phyloP scores from a whole-genome alignment of 53 echinoderm and acorn worm genomes.

The Astropecten irregularis region DNA sequence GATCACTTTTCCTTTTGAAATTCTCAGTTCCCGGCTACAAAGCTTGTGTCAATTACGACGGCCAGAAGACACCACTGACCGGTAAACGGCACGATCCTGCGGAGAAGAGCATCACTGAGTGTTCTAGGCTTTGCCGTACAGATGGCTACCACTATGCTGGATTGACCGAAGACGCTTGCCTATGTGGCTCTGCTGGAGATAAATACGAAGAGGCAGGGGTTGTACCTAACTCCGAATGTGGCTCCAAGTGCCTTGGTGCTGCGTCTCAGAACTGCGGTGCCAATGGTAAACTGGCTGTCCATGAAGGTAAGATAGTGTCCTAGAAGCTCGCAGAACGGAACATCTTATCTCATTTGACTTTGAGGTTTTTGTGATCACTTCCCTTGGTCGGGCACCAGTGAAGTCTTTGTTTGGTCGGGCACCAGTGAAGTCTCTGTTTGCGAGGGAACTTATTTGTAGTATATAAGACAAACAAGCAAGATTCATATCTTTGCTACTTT shows the following conservation, averaged over 20 bases:
- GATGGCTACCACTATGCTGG: conserved; percentile 72
- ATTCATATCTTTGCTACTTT: too few relatives aligned
- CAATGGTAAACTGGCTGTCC: conserved; percentile 22
- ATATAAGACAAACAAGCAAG: too few relatives aligned
- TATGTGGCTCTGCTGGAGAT: conserved; percentile 66
- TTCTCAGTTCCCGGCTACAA: conserved; percentile 46
- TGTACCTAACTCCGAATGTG: conserved; percentile 39
- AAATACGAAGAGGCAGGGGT: neutral
- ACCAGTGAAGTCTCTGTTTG: too few relatives aligned
- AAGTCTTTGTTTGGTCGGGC: too few relatives aligned
- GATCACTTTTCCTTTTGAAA: too few relatives aligned
- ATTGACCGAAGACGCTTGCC: conserved; percentile 26
- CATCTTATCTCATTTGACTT: too few relatives aligned
- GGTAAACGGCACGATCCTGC: conserved; percentile 1
- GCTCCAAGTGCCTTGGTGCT: conserved; percentile 35
- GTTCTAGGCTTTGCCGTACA: conserved; percentile 40
- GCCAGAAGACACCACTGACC: neutral
- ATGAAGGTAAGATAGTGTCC: conserved; percentile 76
- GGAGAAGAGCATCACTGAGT: conserved; percentile 18
- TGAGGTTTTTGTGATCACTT: too few relatives aligned
- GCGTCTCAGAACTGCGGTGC: conserved; percentile 59
- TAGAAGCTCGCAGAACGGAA: too few relatives aligned
- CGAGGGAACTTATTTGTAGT: too few relatives aligned
- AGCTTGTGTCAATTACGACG: conserved; percentile 14
- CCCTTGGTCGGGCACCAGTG: too few relatives aligned